A percentile compares a stretch with the other conserved stretches of the same genome.
These are phyloP conservation scores for Etia nguti DNA, from an alignment of 2,113 vertebrate species.

Conservation along the genomic window DNA sequence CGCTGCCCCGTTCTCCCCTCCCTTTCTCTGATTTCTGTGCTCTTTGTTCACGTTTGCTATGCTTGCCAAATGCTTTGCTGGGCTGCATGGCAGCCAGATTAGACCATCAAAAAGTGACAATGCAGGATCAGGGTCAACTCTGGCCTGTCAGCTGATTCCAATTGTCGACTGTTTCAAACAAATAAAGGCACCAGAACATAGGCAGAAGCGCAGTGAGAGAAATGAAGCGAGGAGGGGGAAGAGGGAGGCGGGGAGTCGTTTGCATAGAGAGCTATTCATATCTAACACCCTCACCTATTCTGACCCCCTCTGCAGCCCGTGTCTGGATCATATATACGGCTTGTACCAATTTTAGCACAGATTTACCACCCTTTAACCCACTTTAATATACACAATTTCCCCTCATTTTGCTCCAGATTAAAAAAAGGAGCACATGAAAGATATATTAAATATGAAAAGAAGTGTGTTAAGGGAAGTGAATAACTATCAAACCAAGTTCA, in stretches of 20 bases:
- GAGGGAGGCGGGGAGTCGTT: conserved; percentile 7
- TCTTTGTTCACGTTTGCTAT: conserved; percentile 77
- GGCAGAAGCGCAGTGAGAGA: conserved; percentile 33
- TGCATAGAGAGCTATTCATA: conserved; percentile 57
- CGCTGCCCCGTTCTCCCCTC: conserved; percentile 21
- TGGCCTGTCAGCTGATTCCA: conserved; percentile 72
- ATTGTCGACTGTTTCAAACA: conserved; percentile 70
- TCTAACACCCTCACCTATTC: conserved; percentile 54
- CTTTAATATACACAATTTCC: background rate
- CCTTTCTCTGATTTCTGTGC: conserved; percentile 50
- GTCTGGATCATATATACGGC: conserved; percentile 1
- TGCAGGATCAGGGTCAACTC: conserved; percentile 69
- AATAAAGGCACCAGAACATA: conserved; percentile 68
- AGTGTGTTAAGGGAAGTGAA: background rate
- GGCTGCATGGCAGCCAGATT: conserved; percentile 76
- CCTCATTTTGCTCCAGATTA: background rate
- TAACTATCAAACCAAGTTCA: background rate
- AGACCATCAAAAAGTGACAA: conserved; percentile 79
- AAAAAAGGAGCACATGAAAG: background rate
- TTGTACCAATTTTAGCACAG: conserved; percentile 14
- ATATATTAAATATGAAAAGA: background rate
- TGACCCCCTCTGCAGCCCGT: conserved; percentile 9
- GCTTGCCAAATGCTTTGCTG: conserved; percentile 77
- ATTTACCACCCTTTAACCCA: background rate
- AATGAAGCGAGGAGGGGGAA: conserved; percentile 17